Evolutionary conservation across 2,888 invertebrate species (phyloP), one percentile per base, ranked within the genome.

Genomic region (Phortica magna): DNA sequence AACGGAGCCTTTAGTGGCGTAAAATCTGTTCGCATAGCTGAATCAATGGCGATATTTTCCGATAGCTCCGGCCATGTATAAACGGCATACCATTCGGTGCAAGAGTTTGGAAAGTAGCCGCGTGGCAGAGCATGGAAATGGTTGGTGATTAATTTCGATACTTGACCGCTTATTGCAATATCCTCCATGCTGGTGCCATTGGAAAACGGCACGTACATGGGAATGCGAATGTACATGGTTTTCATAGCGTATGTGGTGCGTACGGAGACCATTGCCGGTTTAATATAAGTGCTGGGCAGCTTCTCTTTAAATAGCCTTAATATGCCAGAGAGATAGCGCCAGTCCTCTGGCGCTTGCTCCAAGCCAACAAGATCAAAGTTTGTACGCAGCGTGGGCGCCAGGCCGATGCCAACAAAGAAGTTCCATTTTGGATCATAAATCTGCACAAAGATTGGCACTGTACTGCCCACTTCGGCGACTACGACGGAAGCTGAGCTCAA

Each of bases 341-440:
- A 97, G 84, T 97, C 95, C 39, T 94, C 93, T 0, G 98, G 97
- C 75, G 95, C 94, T 82, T 94, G 94, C 89, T 95, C 95, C 78
- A 99, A 93, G 90, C 98, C 96, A 71, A 97, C 95, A 93, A 98
- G 96, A 89, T 98, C 97, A 91, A 97, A 98, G 89, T 95, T 95
- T n/a, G 96, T 95, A 83, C 96, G 94, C 14, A 87, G 48, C 68
- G 96, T 95, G 84, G 94, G 95, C 31, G 95, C 95, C 89, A 97
- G 95, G 85, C 95, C 95, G 9, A 97, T 94, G 7, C 99, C 99
- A 73, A 95, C 91, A 90, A 95, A 97, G 88, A 95, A 95, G 78
- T 95, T 94, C 90, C 90, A 90, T 87, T 95, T 95, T 74, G 95
- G 94, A 88, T 97, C 96, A 95, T 96, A 96, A 81, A 97, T 94